Evolutionary conservation across 92 coral and sea anemone species (phyloP), one percentile per base, ranked within the genome.

Genomic region (Phenganax stokvisi): DNA sequence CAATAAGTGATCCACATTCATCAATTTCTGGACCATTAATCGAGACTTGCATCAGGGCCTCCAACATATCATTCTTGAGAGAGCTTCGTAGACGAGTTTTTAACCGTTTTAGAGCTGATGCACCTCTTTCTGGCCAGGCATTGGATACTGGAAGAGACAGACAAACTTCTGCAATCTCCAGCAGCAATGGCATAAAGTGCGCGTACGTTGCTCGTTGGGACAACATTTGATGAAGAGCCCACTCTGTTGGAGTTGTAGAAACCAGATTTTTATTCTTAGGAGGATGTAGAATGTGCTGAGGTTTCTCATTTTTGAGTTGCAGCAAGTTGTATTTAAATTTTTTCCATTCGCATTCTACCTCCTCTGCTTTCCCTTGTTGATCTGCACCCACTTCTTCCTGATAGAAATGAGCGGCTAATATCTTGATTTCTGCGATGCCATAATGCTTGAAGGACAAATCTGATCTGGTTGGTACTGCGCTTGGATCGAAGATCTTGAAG

Each of bases 301-400:
- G 91, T 55, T 87, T 20, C 77, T 90, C 81, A 31, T 79, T 83
- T 65, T 53, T 82, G 89, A 28, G 86, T 85, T 30, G 53, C 44
- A 84, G 76, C 25, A 86, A 80, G 81, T 90, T 85, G 80, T 83
- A 88, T 60, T 89, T 89, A 37, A 86, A 85, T 67, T 89, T 89
- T 79, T 75, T 80, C 91, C 91, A 89, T 83, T 89, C 87, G 57
- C 89, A 85, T 37, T 69, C 25, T 60, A 85, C 29, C 77, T 88
- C 86, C 53, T 88, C 86, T 57, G 85, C 58, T 76, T 84, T 66
- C 72, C 84, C 90, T 81, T 71, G 76, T 57, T 74, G 51, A 73
- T 59, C 67, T 71, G 7, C 25, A 59, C 25, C 65, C 15, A 20
- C 75, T 71, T 25, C n/a, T 17, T 74, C 83, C 70, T 81, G 81